Base-by-base conservation (phyloP, 2,888 invertebrate genomes). In the Microplitis deprimator region DNA sequence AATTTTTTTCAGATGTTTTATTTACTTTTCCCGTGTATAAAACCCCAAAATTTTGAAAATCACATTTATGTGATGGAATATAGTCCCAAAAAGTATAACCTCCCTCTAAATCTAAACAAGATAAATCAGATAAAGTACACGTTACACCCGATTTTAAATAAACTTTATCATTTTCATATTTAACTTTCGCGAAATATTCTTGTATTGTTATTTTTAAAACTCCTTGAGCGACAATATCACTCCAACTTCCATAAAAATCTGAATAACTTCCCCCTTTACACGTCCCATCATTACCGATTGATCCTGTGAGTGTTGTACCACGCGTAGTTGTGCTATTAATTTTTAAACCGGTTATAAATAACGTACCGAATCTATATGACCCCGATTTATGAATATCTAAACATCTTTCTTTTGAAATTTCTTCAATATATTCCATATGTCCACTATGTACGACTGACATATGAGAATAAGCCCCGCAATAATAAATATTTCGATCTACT, bases 401-500 rank as follows among this genome's bases (percentile, higher is more conserved):
- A 68, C 77, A 79, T 50, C 29, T 40, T 13, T 77, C 73, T 6
- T 39, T 6, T 4, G 74, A 62, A 10, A 75, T 62, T 6, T 17
- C 29, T 0, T 59, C 6, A 10, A 79, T 29, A 65, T 70, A 77
- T 17, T 71, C 59, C 7, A 20, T 38, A n/a, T 59, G 8, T 0
- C 73, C 65, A 7, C 62, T 72, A 0, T 38, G 40, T 13, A 79
- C 77, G 1, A 78, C 61, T 6, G 73, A 78, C 6, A 41, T 50
- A 61, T 81, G 79, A 1, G 79, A 81, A 62, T 75, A 62, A 73
- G 73, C 73, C 0, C 79, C 80, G 39, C 80, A 81, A 59, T 78
- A 60, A 39, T 76, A 74, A 8, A 82, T 73, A 6, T 73, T 77
- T 0, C 80, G 59, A 50, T 60, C 61, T 1, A 81, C 65, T 74